Evolutionary conservation across 2,888 invertebrate species (phyloP), one percentile per base, ranked within the genome.

Genomic region (Andricus curvator): DNA sequence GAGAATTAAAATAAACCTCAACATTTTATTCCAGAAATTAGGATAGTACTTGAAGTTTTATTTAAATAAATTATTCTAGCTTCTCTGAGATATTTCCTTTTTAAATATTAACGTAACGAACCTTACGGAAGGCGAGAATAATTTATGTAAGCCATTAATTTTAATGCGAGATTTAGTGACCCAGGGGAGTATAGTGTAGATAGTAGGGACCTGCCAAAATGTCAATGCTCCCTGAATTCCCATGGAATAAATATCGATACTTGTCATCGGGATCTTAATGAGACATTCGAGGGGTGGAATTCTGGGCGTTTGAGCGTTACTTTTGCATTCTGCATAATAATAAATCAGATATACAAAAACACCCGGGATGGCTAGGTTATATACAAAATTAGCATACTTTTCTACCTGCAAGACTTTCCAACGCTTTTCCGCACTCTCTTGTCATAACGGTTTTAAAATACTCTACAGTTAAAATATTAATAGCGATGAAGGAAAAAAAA

Each of bases 191-290:
- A 74, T 56, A 74, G 37, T 8, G 37, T 37, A 33, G 33, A 33
- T n/a, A 37, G 56, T 33, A 56, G 74, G n/a, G 56, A 74, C 74
- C 56, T 74, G 56, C 25, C 56, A 56, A 74, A 74, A 33, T 74
- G n/a, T 74, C 74, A 25, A 51, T n/a, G 51, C 33, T n/a, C 56
- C 56, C 33, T 11, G 51, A 74, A 74, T 74, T 74, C 74, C 74
- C 74, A 74, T 37, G 33, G 20, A 56, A 74, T 74, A 56, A 56
- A 74, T 60, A 74, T 74, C 56, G 74, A 74, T 74, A 56, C 74
- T 74, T 74, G 74, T 74, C 74, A 74, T 74, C 74, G n/a, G 33
- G 74, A 74, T 60, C 74, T 74, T 74, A 74, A 74, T 33, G 56
- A 74, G 56, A 15, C 74, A n/a, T 51, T 37, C 56, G 56, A 74